Conservation (phyloP, 2,888 invertebrate genomes). For the Cryptocephalus moraei region DNA sequence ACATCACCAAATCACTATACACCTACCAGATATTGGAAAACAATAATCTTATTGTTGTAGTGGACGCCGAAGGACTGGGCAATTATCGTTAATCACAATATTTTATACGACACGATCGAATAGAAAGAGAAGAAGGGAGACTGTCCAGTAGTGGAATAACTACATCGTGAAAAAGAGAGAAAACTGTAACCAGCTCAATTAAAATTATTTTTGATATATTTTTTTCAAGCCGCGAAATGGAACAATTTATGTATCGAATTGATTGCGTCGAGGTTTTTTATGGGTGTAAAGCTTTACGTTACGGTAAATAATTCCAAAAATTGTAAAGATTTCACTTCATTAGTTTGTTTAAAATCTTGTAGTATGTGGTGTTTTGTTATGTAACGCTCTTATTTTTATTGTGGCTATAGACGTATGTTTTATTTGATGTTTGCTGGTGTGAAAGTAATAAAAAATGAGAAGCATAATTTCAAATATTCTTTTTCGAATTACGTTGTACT, state of each 20-base stretch:
- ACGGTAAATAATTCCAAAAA: not conserved
- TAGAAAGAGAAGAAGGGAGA: conserved; percentile 7
- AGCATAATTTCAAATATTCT: too few relatives aligned
- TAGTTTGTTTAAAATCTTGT: not conserved
- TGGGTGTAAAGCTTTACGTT: not conserved
- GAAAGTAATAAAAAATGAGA: too few relatives aligned
- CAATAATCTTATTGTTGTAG: conserved; percentile 15
- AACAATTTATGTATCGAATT: conserved; percentile 28
- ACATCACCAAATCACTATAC: not conserved
- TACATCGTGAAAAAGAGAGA: conserved; percentile 22
- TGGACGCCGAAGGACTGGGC: conserved; percentile 17
- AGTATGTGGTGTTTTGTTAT: too few relatives aligned
- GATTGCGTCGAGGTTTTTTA: conserved; percentile 23
- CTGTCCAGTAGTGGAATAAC: conserved; percentile 13
- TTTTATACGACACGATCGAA: conserved; percentile 16
- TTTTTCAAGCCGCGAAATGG: conserved; percentile 24
- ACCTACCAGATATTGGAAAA: conserved; percentile 23
- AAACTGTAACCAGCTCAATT: conserved; percentile 18
- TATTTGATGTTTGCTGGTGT: too few relatives aligned
- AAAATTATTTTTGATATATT: conserved; percentile 22
- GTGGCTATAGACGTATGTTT: too few relatives aligned
- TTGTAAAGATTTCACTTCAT: not conserved
- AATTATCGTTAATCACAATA: conserved; percentile 17
- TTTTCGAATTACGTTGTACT: too few relatives aligned
- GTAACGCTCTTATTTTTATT: too few relatives aligned